Evolutionary conservation across 1,140 invertebrate species (phyloP).

Genomic region (Drosophila nikananu): DNA sequence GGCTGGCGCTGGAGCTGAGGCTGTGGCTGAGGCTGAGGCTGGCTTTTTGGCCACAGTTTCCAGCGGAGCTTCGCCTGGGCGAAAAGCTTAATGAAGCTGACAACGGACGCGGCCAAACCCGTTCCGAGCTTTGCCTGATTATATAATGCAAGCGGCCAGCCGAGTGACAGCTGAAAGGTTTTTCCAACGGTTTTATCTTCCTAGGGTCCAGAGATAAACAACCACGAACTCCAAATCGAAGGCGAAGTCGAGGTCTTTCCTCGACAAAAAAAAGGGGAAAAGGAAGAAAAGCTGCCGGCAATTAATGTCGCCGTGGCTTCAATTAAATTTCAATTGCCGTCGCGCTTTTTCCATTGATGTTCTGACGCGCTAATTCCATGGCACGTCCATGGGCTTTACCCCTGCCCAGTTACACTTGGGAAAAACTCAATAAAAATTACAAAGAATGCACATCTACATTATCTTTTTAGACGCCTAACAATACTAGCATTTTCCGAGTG

Average conservation of each 20-base stretch:
- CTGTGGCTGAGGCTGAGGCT: not conserved
- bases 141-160: conserved; percentile 44
- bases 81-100: conserved; percentile 68
- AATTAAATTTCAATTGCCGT: conserved; percentile 77
- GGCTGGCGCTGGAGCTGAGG: not conserved
- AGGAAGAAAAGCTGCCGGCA: conserved; percentile 38
- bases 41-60: conserved; percentile 44
- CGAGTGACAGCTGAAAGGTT: conserved; percentile 56
- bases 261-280: not conserved
- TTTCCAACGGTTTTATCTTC: conserved; percentile 51
- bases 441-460: not conserved
- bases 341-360: conserved; percentile 63
- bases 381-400: conserved; percentile 39
- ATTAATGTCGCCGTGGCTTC: conserved; percentile 63
- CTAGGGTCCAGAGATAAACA: conserved; percentile 29
- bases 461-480: not conserved
- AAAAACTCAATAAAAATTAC: not conserved
- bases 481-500: not conserved
- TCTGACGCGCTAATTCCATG: conserved; percentile 68
- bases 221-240: conserved; percentile 1
- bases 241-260: conserved; percentile 4
- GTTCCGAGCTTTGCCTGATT: conserved; percentile 51
- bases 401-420: not conserved
- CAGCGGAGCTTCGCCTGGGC: conserved; percentile 34
- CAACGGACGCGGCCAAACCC: conserved; percentile 31